A percentile compares a stretch with the other conserved stretches of the same genome.
Conservation (phyloP, 2,113 vertebrate genomes). For the Cyphotilapia sp. region DNA sequence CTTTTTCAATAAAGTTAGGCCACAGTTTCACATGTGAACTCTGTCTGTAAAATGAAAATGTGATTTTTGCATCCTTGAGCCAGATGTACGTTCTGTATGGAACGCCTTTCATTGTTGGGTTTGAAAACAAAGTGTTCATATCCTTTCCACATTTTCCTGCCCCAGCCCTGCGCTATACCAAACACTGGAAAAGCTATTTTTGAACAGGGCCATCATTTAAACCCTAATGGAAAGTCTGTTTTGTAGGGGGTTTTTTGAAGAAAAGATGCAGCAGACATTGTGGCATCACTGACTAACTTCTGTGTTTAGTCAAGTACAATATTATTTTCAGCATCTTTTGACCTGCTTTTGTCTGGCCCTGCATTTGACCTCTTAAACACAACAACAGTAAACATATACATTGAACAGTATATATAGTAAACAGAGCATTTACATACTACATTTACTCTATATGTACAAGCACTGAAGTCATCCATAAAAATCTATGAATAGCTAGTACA, state of each 20-base stretch:
- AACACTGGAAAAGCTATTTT: background rate
- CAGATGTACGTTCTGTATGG: background rate
- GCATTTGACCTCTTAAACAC: background rate
- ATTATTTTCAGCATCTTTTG: background rate
- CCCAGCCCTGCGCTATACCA: background rate
- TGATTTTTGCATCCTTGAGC: background rate
- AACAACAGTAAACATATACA: background rate
- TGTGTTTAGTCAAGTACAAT: background rate
- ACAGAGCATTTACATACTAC: background rate
- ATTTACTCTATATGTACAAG: background rate
- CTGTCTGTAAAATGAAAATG: background rate
- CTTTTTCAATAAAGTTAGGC: background rate
- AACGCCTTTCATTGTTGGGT: background rate
- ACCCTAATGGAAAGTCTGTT: background rate
- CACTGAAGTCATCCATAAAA: background rate
- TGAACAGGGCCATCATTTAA: background rate
- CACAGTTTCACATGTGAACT: background rate
- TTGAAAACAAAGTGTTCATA: background rate
- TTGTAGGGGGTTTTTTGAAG: background rate
- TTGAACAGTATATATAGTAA: background rate
- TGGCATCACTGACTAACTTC: background rate
- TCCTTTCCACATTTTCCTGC: background rate
- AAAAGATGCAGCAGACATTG: background rate
- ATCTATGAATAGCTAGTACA: background rate
- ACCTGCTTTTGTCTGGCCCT: background rate